Evolutionary conservation across 2,113 vertebrate genomes (phyloP), one percentile per base, ranked within the genome.

Genomic region (Puntigrus tetrazona): DNA sequence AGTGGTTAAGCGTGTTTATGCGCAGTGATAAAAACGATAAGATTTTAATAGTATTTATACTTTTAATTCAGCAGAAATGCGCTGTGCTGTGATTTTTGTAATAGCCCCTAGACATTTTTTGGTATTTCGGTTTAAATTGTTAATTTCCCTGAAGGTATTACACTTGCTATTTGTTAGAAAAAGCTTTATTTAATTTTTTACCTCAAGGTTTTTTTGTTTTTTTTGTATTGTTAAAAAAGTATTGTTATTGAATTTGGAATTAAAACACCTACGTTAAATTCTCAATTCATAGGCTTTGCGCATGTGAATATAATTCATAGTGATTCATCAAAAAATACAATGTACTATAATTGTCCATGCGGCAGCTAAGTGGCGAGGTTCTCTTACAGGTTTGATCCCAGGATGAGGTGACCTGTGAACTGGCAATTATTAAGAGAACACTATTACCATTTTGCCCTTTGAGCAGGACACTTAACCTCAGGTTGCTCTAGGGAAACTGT

Each of bases 331-430:
- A 78, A 25, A 22, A 41, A 38, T 25, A 3, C 75, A 13, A 38
- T 59, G 20, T 25, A 8, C 31, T 57, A n/a, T 55, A 57, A 14
- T 22, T 13, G 36, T 78, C 31, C 11, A 59, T 7, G 2, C 8
- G n/a, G 6, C 52, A 86, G 86, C 81, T 84, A 85, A 85, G 87
- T 89, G 90, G 88, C 83, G 89, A 91, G 86, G 87, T 87, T 57
- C 1, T 59, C 57, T 55, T 77, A 55, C 20, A 75, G 27, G 14
- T 75, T 75, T 75, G 45, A 75, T 50, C 45, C 20, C 67, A 70
- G 7, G 41, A 25, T 45, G 38, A 74, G 72, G 18, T 74, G 41
- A 74, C 43, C 41, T 74, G 70, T 45, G 43, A 47, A 47, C 38
- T 74, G 38, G 22, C 22, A 76, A 52, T 76, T 76, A 52, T 50